These are phyloP conservation scores for Pterois miles DNA, from an alignment of 2,797 vertebrate genomes.

Conservation along the genomic window DNA sequence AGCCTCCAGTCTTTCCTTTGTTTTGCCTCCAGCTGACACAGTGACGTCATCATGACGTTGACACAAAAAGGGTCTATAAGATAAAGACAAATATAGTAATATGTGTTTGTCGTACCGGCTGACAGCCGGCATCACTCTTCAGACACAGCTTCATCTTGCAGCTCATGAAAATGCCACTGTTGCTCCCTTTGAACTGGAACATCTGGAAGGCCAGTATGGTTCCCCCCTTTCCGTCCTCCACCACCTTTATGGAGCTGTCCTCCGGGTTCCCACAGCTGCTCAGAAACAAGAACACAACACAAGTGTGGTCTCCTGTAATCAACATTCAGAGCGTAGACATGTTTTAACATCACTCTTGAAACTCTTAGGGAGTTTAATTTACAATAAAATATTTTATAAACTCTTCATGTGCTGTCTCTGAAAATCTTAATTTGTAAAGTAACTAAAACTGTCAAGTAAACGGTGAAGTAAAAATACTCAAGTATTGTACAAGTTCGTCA, in stretches of 20 bases:
- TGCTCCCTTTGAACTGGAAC: background rate
- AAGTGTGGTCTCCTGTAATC: background rate
- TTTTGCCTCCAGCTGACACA: too few species aligned
- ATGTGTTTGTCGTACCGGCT: background rate
- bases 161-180: background rate
- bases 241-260: background rate
- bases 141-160: conserved; percentile 5
- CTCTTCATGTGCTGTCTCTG: too few species aligned
- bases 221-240: background rate
- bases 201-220: background rate
- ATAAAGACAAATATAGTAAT: too few species aligned
- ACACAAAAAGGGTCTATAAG: too few species aligned
- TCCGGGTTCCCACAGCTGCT: background rate
- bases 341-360: background rate
- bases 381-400: too few species aligned
- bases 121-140: background rate
- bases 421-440: too few species aligned
- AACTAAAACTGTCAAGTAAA: too few species aligned
- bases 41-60: too few species aligned
- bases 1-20: too few species aligned
- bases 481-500: too few species aligned
- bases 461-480: too few species aligned
- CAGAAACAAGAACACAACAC: background rate
- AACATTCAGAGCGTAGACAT: background rate
- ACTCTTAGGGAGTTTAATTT: too few species aligned